Conservation (phyloP, 2,888 invertebrate genomes). For the Julus scandinavius region DNA sequence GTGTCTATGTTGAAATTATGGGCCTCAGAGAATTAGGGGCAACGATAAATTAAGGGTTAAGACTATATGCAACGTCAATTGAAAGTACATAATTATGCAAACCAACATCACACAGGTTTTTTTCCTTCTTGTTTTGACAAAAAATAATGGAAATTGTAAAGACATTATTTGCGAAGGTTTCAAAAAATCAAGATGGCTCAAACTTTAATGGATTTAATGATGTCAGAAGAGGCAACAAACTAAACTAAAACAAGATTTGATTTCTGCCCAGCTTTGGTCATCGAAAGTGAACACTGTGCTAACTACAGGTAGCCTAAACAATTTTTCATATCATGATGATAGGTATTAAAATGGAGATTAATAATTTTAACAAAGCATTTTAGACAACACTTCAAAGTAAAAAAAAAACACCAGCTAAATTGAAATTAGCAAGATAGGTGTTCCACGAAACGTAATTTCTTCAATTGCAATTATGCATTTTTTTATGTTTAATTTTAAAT, state of each 20-base stretch:
- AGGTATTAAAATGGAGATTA: conserved; percentile 27
- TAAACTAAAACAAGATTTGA: conserved; percentile 49
- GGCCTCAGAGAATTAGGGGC: conserved; percentile 11
- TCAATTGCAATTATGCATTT: too few relatives aligned
- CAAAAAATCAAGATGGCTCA: conserved; percentile 43
- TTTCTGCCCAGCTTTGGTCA: conserved; percentile 52
- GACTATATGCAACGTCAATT: not conserved
- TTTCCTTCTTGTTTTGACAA: conserved; percentile 1
- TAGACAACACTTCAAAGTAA: too few relatives aligned
- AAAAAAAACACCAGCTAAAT: too few relatives aligned
- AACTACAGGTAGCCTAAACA: not conserved
- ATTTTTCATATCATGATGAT: not conserved
- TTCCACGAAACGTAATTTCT: too few relatives aligned
- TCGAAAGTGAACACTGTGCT: conserved; percentile 32
- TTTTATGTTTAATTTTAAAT: too few relatives aligned
- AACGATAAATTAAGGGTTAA: not conserved
- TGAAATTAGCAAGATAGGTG: too few relatives aligned
- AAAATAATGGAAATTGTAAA: not conserved
- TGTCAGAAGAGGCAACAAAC: conserved; percentile 2
- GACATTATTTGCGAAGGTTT: not conserved
- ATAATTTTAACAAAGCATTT: not conserved
- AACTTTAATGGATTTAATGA: not conserved
- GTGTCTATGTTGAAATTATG: not conserved
- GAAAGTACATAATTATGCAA: not conserved
- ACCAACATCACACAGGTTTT: not conserved